Evolutionary conservation across 2,888 invertebrate genomes (phyloP).

Genomic region (Melinaea marsaeus): DNA sequence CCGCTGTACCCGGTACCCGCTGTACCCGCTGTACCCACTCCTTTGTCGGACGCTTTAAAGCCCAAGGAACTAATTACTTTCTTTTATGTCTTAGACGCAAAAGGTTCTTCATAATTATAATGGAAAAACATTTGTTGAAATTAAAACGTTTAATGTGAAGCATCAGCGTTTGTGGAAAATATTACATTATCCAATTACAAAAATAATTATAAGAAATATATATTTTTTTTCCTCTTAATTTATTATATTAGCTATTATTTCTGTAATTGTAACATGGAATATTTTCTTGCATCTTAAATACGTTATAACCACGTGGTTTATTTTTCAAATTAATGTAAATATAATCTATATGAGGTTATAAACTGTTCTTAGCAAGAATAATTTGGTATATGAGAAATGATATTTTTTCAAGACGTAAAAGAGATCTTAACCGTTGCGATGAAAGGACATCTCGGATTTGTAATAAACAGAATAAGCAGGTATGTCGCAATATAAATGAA

Average conservation of each 20-base stretch:
- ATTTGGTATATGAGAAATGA: slow-evolving; percentile 22
- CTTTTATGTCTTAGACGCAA: slow-evolving; percentile 7
- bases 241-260: no score
- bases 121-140: neutral
- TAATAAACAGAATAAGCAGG: slow-evolving; percentile 14
- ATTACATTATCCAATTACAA: no score
- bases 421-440: slow-evolving; percentile 14
- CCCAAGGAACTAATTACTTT: slow-evolving; percentile 5
- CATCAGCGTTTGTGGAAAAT: no score
- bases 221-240: no score
- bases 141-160: neutral
- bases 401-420: slow-evolving; percentile 1
- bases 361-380: slow-evolving; percentile 42
- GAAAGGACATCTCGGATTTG: slow-evolving; percentile 11
- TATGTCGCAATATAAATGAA: neutral
- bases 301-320: slow-evolving; percentile 10
- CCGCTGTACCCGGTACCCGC: neutral
- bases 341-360: slow-evolving; percentile 44
- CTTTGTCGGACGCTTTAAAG: slow-evolving; percentile 2
- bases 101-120: slow-evolving; percentile 4
- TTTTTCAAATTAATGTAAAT: slow-evolving; percentile 29
- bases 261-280: no score
- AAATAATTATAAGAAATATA: no score
- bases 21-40: neutral
- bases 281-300: no score